These are phyloP conservation scores for Hypomesus transpacificus DNA, from an alignment of 2,113 vertebrate species.

Conservation along the genomic window DNA sequence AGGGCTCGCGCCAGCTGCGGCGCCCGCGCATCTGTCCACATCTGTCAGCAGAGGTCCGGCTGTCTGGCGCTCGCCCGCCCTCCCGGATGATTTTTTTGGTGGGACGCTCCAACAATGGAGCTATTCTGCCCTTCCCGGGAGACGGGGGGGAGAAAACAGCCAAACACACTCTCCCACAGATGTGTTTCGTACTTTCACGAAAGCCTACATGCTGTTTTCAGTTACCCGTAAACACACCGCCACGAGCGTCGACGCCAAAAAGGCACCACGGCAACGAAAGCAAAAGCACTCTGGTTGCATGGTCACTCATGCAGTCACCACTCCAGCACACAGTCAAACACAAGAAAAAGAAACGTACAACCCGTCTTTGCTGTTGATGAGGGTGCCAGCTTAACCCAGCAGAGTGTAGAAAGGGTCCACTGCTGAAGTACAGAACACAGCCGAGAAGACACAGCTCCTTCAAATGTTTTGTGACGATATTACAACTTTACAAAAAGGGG, in stretches of 20 bases:
- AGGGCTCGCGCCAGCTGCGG: constrained; percentile 67
- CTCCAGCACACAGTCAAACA: constrained; percentile 53
- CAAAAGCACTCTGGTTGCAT: constrained; percentile 33
- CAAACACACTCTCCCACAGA: constrained; percentile 15
- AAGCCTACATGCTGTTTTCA: constrained; percentile 52
- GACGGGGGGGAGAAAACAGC: constrained; percentile 17
- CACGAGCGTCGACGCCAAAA: constrained; percentile 19
- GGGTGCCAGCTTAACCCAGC: constrained; percentile 36
- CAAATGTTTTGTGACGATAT: constrained; percentile 8
- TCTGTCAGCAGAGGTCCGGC: constrained; percentile 61
- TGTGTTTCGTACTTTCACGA: background rate
- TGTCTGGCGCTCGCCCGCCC: constrained; percentile 43
- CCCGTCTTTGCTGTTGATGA: constrained; percentile 43
- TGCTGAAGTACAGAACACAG: constrained; percentile 33
- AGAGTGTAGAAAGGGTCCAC: constrained; percentile 31
- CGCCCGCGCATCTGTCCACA: constrained; percentile 68
- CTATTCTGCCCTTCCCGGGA: constrained; percentile 47
- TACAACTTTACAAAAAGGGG: background rate
- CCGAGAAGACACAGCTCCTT: constrained; percentile 21
- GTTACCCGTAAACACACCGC: constrained; percentile 21
- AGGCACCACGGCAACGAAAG: constrained; percentile 52
- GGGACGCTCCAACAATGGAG: constrained; percentile 52
- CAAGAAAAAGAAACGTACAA: constrained; percentile 62
- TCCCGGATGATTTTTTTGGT: constrained; percentile 31
- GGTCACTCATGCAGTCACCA: constrained; percentile 35